Evolutionary conservation across 2,888 invertebrate genomes (phyloP), one percentile per base, ranked within the genome.

Genomic region (Stenoptilia bipunctidactyla): DNA sequence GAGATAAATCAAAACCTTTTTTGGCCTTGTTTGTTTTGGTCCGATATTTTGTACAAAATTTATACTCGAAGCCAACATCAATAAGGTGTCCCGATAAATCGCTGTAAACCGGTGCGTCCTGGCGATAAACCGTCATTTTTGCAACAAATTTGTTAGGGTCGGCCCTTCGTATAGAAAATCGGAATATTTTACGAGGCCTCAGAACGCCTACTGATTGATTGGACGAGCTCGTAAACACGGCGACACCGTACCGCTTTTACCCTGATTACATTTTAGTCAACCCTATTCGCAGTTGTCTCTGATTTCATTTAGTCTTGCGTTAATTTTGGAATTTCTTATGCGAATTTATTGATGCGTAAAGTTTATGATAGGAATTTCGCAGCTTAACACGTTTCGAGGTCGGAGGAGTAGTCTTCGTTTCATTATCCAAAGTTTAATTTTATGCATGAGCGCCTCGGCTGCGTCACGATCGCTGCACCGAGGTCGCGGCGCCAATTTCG

Each of bases 341-440:
- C 8, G 20, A 5, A 20, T 20, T 20, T 30, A 12, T 30, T 30
- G 37, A 27, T 13, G 13, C 30, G 27, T 14, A 9, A 41, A 55
- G 57, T 62, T 67, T 66, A 66, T 64, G 51, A 57, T 54, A 49
- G 54, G 45, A 65, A 69, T 66, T 59, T 62, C 65, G 66, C 64
- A 61, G 63, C 65, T 73, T 67, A 66, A 62, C 71, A 66, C 71
- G 13, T 9, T 39, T 30, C 30, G 39, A 56, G 52, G 41, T 51
- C 53, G 54, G 46, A 50, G 52, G 52, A 55, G 56, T 47, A 52
- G 51, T 58, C 56, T 53, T 58, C 72, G 70, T 65, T 70, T 79
- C 79, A 77, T 80, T 80, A 76, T 71, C 67, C 68, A 20, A 63
- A 63, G 77, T 71, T 80, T 82, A 83, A 84, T 82, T 84, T 84